Evolutionary conservation across 92 coral and sea anemone species (phyloP), one percentile per base, ranked within the genome.

Genomic region (Porites rus): DNA sequence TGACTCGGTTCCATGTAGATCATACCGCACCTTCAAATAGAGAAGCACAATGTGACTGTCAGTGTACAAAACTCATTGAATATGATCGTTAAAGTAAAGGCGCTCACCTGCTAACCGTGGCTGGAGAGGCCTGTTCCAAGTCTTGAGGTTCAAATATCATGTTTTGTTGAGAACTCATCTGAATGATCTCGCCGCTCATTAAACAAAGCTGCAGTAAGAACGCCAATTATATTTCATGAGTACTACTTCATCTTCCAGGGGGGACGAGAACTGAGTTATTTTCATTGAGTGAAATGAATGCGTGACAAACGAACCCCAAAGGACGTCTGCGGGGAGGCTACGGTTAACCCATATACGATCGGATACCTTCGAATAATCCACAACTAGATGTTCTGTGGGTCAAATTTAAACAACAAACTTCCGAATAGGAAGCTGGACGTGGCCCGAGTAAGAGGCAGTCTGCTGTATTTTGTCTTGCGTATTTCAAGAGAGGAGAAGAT

Each of bases 171-270:
- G 93, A 88, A 65, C 87, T 95, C 99, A 97, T 97, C 88, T 97
- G 99, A 73, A 97, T 95, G 76, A 97, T 97, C 76, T 97, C 99
- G 22, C 99, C 99, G 65, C 99, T 97, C 99, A 97, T 97, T 51
- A 97, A 85, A 85, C 99, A 97, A 73, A 96, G 81, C 99, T 96
- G 83, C 74, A 52, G 50, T 28, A 80, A n/a, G 13, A 76, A 59
- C 10, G n/a, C 31, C 46, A 4, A 18, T 46, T 1, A 6, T 43
- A 1, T 46, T 72, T 12, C 7, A 16, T 72, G 61, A 56, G 61
- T 8, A 56, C 61, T 56, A 2, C 2, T 38, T 38, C 46, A 38
- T 38, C 46, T 38, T 38, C 46, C 46, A 38, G 46, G 46, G 46
- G 43, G 46, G 46, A 38, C 46, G 46, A 4, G 0, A 38, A 4